phyloP scores from a whole-genome alignment of 2,888 invertebrate species.

The Drosophila putrida region DNA sequence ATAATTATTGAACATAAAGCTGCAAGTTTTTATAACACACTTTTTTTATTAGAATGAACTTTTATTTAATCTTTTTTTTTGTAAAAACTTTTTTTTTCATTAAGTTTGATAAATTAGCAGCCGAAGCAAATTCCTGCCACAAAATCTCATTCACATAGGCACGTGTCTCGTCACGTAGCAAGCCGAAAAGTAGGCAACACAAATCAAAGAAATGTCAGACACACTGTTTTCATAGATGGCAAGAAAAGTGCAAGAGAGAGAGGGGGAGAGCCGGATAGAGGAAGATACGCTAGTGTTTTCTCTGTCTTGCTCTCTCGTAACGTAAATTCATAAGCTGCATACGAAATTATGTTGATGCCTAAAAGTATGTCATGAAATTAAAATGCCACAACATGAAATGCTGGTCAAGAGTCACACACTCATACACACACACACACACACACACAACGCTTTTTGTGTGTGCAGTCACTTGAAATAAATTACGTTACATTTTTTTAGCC shows the following conservation, averaged over 20 bases:
- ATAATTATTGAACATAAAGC: no score
- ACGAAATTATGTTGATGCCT: conserved; percentile 72
- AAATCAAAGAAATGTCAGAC: conserved; percentile 68
- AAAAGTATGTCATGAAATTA: conserved; percentile 77
- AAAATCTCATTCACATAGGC: conserved; percentile 9
- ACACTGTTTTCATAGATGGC: conserved; percentile 30
- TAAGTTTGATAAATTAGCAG: conserved; percentile 24
- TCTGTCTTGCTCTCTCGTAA: conserved; percentile 30
- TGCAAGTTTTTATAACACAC: no score
- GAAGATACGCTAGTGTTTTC: neutral
- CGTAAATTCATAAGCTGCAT: conserved; percentile 68
- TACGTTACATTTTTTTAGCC: conserved; percentile 50
- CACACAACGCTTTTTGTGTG: conserved; percentile 21
- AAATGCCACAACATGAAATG: conserved; percentile 79
- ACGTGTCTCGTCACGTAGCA: conserved; percentile 42
- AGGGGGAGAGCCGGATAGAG: neutral
- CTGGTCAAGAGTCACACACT: conserved; percentile 73
- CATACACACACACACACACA: conserved; percentile 9
- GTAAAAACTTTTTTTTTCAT: neutral
- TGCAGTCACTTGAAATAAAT: conserved; percentile 72
- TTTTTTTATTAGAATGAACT: no score
- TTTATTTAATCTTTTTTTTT: no score
- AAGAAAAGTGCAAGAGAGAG: neutral
- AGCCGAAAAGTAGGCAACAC: conserved; percentile 62
- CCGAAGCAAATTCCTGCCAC: neutral